A percentile compares a stretch with the other conserved stretches of the same genome.
phyloP scores from a whole-genome alignment of 2,113 vertebrate species.

The Capra hircus region DNA sequence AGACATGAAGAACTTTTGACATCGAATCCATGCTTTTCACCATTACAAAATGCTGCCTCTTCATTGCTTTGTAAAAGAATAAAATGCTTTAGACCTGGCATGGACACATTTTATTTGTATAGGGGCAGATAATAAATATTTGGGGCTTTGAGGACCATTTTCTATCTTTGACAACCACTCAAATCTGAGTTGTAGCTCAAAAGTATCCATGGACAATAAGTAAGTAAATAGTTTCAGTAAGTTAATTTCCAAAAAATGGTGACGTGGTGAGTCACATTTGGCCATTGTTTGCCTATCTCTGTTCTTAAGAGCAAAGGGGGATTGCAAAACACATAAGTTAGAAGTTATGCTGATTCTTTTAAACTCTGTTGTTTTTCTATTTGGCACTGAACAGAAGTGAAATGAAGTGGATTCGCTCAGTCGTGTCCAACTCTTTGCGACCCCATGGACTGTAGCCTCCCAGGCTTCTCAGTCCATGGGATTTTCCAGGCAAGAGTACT shows the following conservation, averaged over 20 bases:
- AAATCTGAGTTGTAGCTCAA: background rate
- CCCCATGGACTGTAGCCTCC: background rate
- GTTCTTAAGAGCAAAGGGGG: constrained; percentile 6
- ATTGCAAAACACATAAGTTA: background rate
- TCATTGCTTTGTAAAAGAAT: background rate
- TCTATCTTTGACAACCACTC: background rate
- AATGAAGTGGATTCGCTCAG: background rate
- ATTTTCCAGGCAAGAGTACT: background rate
- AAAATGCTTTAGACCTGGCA: background rate
- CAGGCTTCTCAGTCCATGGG: background rate
- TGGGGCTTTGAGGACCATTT: background rate
- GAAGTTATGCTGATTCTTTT: constrained; percentile 16
- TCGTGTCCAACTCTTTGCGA: rapidly evolving
- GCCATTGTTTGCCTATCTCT: background rate
- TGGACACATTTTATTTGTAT: background rate
- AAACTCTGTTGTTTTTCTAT: constrained; percentile 22
- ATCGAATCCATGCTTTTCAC: background rate
- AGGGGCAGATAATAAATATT: background rate
- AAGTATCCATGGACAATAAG: background rate
- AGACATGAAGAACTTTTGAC: background rate
- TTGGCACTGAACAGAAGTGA: constrained; percentile 41
- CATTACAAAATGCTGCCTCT: background rate
- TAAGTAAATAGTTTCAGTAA: background rate
- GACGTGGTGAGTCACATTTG: background rate
- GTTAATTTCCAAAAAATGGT: background rate